Conservation (phyloP, 2,113 vertebrate species). For the Ceyx margarethae region DNA sequence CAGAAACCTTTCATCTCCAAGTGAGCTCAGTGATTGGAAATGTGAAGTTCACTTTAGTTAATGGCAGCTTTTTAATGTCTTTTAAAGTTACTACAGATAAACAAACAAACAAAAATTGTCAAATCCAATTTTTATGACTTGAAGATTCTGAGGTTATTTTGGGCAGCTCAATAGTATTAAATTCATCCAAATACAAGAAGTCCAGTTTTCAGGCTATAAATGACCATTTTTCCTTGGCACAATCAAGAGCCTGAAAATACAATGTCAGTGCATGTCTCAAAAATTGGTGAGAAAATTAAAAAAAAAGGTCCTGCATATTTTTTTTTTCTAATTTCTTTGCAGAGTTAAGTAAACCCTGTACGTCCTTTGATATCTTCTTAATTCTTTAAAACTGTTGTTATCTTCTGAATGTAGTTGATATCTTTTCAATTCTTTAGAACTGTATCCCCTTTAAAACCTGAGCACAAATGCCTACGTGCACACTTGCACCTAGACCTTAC, state of each 20-base stretch:
- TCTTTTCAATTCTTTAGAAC: neutral
- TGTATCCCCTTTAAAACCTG: neutral
- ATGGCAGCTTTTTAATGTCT: neutral
- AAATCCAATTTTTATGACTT: neutral
- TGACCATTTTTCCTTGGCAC: neutral
- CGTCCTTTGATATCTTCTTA: neutral
- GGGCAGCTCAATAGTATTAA: neutral
- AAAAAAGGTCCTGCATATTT: neutral
- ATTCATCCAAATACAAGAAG: neutral
- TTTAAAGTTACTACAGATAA: conserved; percentile 8
- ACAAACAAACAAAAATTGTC: neutral
- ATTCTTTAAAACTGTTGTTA: neutral
- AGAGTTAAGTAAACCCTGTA: neutral
- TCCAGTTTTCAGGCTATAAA: neutral
- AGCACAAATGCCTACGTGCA: neutral
- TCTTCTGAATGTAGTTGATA: neutral
- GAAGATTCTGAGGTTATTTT: neutral
- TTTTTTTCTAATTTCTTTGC: neutral
- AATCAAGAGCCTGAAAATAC: neutral
- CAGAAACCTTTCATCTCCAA: conserved; percentile 44
- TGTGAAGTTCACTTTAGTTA: conserved; percentile 24
- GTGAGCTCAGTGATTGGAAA: conserved; percentile 34
- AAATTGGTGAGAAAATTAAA: neutral
- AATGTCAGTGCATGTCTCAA: neutral
- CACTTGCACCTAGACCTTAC: neutral